These are phyloP conservation scores for Ruditapes philippinarum DNA, from an alignment of 1,140 invertebrate species.

Conservation along the genomic window DNA sequence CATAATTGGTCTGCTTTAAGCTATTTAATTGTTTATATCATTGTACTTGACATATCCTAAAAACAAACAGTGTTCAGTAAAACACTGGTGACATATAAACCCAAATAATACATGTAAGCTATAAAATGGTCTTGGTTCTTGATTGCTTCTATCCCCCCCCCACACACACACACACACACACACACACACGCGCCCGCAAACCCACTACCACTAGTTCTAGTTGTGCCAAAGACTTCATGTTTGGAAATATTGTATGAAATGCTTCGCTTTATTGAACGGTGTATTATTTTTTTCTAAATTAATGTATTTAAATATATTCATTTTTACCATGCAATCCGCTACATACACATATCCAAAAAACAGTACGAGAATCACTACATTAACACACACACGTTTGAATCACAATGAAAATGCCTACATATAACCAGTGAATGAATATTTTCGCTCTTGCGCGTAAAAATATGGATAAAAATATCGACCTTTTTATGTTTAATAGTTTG, in stretches of 20 bases:
- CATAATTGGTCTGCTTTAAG: too few relatives aligned
- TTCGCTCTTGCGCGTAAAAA: not conserved
- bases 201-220: slow-evolving; percentile 54
- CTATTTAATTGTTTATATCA: too few relatives aligned
- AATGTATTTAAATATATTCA: slow-evolving; percentile 38
- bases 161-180: too few relatives aligned
- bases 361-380: too few relatives aligned
- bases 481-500: not conserved
- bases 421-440: too few relatives aligned
- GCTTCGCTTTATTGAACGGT: slow-evolving; percentile 26
- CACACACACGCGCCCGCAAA: too few relatives aligned
- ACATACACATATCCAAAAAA: slow-evolving; percentile 37
- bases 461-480: not conserved
- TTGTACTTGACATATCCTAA: too few relatives aligned
- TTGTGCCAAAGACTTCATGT: slow-evolving; percentile 31
- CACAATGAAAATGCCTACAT: slow-evolving; percentile 41
- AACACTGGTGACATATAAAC: too few relatives aligned
- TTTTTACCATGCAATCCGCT: slow-evolving; percentile 24
- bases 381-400: slow-evolving; percentile 17
- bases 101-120: too few relatives aligned
- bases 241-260: slow-evolving; percentile 51
- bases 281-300: slow-evolving; percentile 14
- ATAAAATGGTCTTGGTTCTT: too few relatives aligned
- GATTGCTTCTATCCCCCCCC: too few relatives aligned
- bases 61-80: too few relatives aligned